phyloP scores from a whole-genome alignment of 2,888 invertebrate species.

The Diplazon laetatorius region DNA sequence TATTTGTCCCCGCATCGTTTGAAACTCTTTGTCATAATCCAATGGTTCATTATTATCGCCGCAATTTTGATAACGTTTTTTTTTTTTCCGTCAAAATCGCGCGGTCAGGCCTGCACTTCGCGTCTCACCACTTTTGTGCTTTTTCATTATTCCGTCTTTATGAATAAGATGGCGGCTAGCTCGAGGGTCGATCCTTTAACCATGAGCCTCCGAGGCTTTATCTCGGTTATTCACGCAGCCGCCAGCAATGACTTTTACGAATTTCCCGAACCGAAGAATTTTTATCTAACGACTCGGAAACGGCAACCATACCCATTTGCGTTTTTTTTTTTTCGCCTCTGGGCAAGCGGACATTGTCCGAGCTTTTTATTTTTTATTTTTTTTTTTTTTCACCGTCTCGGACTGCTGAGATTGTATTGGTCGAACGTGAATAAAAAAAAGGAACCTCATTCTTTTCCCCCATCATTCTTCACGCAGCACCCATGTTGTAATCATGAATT shows the following conservation, averaged over 20 bases:
- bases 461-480: neutral
- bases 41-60: neutral
- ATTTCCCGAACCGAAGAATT: neutral
- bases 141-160: neutral
- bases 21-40: neutral
- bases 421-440: conserved; percentile 8
- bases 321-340: neutral
- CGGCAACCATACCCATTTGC: neutral
- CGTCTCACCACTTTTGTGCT: conserved; percentile 2
- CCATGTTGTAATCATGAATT: neutral
- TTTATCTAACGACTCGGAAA: conserved; percentile 10
- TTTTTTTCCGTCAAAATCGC: neutral
- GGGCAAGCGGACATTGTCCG: neutral
- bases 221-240: neutral
- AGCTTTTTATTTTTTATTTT: neutral
- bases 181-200: neutral
- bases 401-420: neutral
- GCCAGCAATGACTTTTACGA: neutral
- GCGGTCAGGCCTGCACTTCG: neutral
- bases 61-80: too few species aligned
- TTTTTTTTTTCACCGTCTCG: neutral
- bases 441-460: neutral
- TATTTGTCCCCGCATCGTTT: conserved; percentile 3
- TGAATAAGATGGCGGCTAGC: neutral
- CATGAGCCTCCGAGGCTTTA: conserved; percentile 6